A percentile compares a stretch with the other conserved stretches of the same genome.
These are phyloP conservation scores for Pogona vitticeps DNA, from an alignment of 2,113 vertebrate species.

Conservation along the genomic window DNA sequence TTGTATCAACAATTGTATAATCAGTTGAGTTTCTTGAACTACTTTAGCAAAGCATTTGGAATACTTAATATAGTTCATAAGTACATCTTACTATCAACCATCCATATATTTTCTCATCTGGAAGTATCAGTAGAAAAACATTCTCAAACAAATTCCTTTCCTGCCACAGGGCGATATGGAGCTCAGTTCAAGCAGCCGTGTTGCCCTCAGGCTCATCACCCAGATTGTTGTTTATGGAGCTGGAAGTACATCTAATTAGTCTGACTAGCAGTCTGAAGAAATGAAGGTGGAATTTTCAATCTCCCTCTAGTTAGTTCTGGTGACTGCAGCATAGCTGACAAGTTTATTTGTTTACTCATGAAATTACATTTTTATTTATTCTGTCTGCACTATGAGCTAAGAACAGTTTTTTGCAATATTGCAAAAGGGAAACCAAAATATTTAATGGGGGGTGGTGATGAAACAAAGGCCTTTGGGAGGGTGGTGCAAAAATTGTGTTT, in stretches of 20 bases:
- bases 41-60: background rate
- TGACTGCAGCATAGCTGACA: background rate
- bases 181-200: background rate
- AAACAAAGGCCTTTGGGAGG: rapidly evolving
- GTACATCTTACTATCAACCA: background rate
- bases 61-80: background rate
- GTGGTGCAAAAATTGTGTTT: too few species aligned
- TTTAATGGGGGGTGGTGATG: background rate
- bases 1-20: background rate
- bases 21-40: background rate
- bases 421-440: background rate
- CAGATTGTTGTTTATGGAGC: background rate
- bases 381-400: background rate
- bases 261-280: background rate
- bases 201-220: background rate
- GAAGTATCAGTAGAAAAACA: background rate
- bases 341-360: background rate
- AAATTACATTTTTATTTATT: background rate
- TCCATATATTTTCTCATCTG: background rate
- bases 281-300: background rate
- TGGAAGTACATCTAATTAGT: background rate
- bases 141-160: background rate
- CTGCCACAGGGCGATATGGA: background rate
- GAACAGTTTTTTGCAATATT: background rate
- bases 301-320: rapidly evolving